phyloP scores from a whole-genome alignment of 2,888 invertebrate species.

The Cantharis rustica region DNA sequence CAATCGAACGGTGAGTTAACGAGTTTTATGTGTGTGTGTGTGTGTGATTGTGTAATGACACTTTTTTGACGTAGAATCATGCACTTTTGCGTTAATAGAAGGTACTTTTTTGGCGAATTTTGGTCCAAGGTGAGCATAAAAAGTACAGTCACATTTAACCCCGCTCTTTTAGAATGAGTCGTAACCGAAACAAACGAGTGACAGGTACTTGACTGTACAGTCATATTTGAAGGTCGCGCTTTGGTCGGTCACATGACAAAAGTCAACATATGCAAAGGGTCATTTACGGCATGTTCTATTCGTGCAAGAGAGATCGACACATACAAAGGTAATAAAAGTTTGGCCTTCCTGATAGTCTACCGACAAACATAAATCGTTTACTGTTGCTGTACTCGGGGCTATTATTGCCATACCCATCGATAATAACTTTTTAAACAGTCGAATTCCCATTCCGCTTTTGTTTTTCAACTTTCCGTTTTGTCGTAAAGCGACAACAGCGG shows the following conservation, averaged over 20 bases:
- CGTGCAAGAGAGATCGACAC: slow-evolving; percentile 33
- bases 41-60: slow-evolving; percentile 5
- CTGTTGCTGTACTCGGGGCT: neutral
- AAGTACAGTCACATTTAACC: slow-evolving; percentile 45
- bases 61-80: slow-evolving; percentile 15
- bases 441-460: neutral
- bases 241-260: slow-evolving; percentile 57
- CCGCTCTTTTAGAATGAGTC: slow-evolving; percentile 29
- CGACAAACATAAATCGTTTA: slow-evolving; percentile 36
- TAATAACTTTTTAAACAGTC: neutral
- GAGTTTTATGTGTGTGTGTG: neutral
- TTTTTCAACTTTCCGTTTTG: neutral
- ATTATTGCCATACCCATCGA: neutral
- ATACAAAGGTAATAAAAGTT: slow-evolving; percentile 34
- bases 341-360: slow-evolving; percentile 37
- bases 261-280: slow-evolving; percentile 40
- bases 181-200: slow-evolving; percentile 39
- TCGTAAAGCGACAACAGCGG: neutral
- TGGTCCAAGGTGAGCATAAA: slow-evolving; percentile 50
- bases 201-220: slow-evolving; percentile 55
- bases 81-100: slow-evolving; percentile 35
- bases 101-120: slow-evolving; percentile 43
- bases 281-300: slow-evolving; percentile 55
- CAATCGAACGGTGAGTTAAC: slow-evolving; percentile 29
- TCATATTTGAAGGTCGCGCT: slow-evolving; percentile 60